phyloP scores from a whole-genome alignment of 1,140 invertebrate species.

The Pseudomyrmex concolor region DNA sequence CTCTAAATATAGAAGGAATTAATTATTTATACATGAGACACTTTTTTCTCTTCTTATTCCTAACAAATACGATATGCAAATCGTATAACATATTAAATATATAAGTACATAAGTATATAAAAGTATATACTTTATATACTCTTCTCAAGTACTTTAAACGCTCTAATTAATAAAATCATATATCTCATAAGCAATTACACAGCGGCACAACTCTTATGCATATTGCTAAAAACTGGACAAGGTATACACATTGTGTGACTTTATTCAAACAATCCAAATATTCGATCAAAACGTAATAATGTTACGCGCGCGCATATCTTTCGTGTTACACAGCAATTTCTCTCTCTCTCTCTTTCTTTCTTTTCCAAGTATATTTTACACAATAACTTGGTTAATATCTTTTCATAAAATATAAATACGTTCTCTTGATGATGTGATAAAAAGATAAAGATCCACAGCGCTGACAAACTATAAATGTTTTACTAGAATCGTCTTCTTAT shows the following conservation, averaged over 20 bases:
- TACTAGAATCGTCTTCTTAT: not conserved
- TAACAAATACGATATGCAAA: constrained; percentile 52
- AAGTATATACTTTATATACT: too few species aligned
- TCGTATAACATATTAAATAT: constrained; percentile 5
- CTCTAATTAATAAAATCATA: constrained; percentile 8
- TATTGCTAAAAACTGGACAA: constrained; percentile 49
- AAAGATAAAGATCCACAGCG: constrained; percentile 1
- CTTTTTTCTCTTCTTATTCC: not conserved
- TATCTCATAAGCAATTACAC: not conserved
- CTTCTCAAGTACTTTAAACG: constrained; percentile 6
- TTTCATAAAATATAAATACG: not conserved
- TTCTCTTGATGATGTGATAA: not conserved
- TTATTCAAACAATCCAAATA: constrained; percentile 41
- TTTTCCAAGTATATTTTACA: too few species aligned
- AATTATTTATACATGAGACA: not conserved
- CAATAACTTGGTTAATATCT: not conserved
- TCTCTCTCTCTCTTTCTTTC: too few species aligned
- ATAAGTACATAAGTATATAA: too few species aligned
- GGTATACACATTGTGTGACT: constrained; percentile 24
- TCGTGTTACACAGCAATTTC: not conserved
- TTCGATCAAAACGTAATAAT: constrained; percentile 22
- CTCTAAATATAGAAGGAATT: constrained; percentile 38
- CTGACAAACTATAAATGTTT: not conserved
- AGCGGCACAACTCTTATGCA: constrained; percentile 36
- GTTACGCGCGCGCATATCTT: not conserved